A percentile compares a stretch with the other conserved stretches of the same genome.
Evolutionary conservation across 2,888 invertebrate genomes (phyloP).

Genomic region (Argynnis bischoffii): DNA sequence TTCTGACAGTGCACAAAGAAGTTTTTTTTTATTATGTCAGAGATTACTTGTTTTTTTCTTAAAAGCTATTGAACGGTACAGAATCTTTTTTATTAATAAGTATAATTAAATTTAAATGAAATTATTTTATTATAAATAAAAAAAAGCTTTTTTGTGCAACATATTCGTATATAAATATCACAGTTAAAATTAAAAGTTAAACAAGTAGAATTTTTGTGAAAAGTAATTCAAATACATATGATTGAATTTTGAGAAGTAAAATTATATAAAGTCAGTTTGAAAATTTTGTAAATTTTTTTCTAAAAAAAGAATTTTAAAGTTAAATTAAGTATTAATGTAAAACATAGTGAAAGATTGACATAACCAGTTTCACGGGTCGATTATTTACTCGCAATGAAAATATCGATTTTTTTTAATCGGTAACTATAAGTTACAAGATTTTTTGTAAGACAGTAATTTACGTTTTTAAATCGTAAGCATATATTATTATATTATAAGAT

Average conservation of each 20-base stretch:
- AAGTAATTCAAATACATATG: too few relatives aligned
- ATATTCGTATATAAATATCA: conserved; percentile 8
- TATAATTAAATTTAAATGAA: background rate
- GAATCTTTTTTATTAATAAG: background rate
- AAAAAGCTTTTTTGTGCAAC: conserved; percentile 22
- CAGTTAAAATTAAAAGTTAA: background rate
- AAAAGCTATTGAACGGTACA: conserved; percentile 29
- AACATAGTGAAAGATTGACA: conserved; percentile 1
- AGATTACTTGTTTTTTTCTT: conserved; percentile 6
- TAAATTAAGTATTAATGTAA: conserved; percentile 7
- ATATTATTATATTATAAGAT: background rate
- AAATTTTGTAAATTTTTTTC: conserved; percentile 1
- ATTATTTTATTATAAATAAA: background rate
- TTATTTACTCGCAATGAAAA: background rate
- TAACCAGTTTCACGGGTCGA: conserved; percentile 28
- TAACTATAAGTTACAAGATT: background rate
- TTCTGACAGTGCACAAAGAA: conserved; percentile 7
- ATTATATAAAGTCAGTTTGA: conserved; percentile 18
- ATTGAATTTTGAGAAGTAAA: conserved; percentile 4
- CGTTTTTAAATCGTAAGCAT: background rate
- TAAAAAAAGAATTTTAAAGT: conserved; percentile 3
- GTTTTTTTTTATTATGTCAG: conserved; percentile 7
- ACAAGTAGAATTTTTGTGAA: background rate
- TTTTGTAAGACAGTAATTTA: background rate
- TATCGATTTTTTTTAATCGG: conserved; percentile 7